Base-by-base conservation (phyloP, 92 coral and sea anemone genomes). In the Actinostola sp. region DNA sequence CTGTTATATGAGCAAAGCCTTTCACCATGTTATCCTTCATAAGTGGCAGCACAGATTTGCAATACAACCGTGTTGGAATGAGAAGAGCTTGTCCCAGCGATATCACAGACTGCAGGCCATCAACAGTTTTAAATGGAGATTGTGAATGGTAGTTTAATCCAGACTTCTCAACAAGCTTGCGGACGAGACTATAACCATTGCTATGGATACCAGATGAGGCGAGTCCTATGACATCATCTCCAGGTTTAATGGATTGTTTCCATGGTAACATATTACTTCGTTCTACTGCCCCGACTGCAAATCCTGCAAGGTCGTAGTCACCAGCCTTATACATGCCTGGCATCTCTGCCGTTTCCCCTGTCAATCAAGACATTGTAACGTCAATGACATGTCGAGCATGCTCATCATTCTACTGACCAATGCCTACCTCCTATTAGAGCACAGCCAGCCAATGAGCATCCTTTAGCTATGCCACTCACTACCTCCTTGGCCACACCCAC, bases 321-420 rank as follows among this genome's bases (percentile, higher is more conserved):
- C 97, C 91, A 0, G 58, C 69, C 17, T 78, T 61, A 67, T 93
- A 93, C 98, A 90, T 90, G 9, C 97, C 94, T 24, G 98, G 98
- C 98, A 93, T 93, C 76, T 93, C 98, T 9, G 98, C 98, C 20
- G 98, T 93, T 66, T 93, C 98, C 8, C 98, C 98, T 93, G 26
- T 6, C 39, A n/a, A n/a, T n/a, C n/a, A n/a, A n/a, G n/a, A n/a
- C 28, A 16, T 0, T 0, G 1, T 8, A 25, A 42, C 19, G 17
- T 46, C 15, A 46, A 46, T 6, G 19, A 13, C 53, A 46, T n/a
- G 23, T 13, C 7, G 17, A 4, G 19, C 9, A 27, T 27, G 12
- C 1, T 27, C 3, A 3, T 27, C 13, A 3, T 57, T 27, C 25
- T 27, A 3, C 5, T 27, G 4, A 27, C 11, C 3, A 4, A 3